Evolutionary conservation across 2,113 vertebrate species (phyloP), one percentile per base, ranked within the genome.

Genomic region (Chascanopsetta lugubris): DNA sequence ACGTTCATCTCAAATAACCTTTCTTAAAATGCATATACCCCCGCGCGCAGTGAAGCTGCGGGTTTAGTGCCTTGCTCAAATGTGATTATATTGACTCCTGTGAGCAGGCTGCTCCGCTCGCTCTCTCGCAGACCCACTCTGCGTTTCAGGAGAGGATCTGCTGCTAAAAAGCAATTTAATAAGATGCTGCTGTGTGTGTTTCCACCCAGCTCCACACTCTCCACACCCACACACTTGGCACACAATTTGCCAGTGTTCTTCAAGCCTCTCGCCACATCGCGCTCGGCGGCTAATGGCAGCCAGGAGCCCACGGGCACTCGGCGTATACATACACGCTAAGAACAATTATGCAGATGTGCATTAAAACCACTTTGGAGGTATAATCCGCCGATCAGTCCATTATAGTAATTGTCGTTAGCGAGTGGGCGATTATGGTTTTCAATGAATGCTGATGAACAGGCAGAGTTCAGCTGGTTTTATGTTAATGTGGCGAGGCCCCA

Each of bases 311-410:
- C 67, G 1, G 66, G 66, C 50, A 64, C 67, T 8, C 17, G 17
- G 38, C 38, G 12, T 18, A n/a, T 42, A n/a, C 8, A 1, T 71
- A 75, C 34, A 79, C 66, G 78, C 79, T 79, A 72, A 69, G 83
- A 87, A 87, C 86, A 88, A 88, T 88, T 88, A 89, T 88, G 88
- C 79, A 89, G 83, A 89, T 89, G 75, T 74, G 72, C 3, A 62
- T 79, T 83, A 78, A 85, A 45, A 89, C 83, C 86, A 87, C 79
- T 89, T 85, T 84, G 84, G 58, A 68, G 77, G 50, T 59, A 79
- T 83, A 88, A 90, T 85, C 79, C 84, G 74, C 75, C 77, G 82
- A 80, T 79, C 80, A 72, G 79, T 79, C 84, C 84, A 88, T 89
- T 85, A 86, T 53, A 77, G 75, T 88, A 84, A 90, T 88, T 86